phyloP scores from a whole-genome alignment of 2,797 vertebrate species.

The Neosilurus hyrtlii region DNA sequence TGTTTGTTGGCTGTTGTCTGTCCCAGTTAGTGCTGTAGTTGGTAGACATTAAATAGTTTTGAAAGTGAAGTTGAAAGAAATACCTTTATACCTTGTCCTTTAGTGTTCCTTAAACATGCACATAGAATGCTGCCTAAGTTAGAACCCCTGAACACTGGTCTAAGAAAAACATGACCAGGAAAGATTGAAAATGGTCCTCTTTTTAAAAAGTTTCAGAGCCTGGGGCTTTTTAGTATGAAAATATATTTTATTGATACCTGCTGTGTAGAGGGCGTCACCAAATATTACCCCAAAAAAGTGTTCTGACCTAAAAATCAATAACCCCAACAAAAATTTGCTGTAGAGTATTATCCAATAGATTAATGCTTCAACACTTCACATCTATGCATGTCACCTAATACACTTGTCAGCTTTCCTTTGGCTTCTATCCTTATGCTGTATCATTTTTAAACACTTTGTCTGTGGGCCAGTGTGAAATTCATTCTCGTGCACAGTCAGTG shows the following conservation, averaged over 20 bases:
- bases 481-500: slow-evolving; percentile 19
- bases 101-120: not conserved
- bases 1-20: not conserved
- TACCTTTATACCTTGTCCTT: not conserved
- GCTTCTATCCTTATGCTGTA: not conserved
- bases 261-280: not conserved
- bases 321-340: not conserved
- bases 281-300: not conserved
- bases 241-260: not conserved
- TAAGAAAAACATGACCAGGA: not conserved
- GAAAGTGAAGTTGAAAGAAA: not conserved
- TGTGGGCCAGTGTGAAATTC: slow-evolving; percentile 13
- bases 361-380: slow-evolving; percentile 2
- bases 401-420: not conserved
- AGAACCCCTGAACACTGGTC: not conserved
- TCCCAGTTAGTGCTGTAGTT: not conserved
- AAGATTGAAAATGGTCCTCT: not conserved
- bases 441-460: not conserved
- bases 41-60: not conserved
- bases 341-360: not conserved
- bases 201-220: not conserved
- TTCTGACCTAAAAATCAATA: not conserved
- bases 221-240: not conserved
- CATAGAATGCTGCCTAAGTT: not conserved
- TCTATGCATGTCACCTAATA: not conserved